Percentiles rank a stretch among this genome's conserved stretches.
Evolutionary conservation across 2,888 invertebrate genomes (phyloP).

Genomic region (Machimus atricapillus): DNA sequence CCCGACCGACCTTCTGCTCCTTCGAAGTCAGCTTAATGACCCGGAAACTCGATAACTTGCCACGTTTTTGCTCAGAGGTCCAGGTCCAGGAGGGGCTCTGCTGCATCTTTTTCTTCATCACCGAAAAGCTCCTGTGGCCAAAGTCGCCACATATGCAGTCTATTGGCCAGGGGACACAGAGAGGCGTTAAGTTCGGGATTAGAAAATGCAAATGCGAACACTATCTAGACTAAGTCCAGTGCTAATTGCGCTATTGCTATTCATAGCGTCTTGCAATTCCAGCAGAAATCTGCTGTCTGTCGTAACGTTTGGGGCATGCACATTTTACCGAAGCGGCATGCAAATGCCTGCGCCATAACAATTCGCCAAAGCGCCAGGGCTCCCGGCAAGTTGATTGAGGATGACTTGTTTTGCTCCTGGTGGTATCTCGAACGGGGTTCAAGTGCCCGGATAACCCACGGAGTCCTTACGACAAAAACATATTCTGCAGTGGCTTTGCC

Average conservation of each 20-base stretch:
- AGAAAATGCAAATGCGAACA: slow-evolving; percentile 19
- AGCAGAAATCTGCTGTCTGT: background rate
- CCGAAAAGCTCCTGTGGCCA: background rate
- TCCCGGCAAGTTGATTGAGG: background rate
- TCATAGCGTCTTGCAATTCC: slow-evolving; percentile 19
- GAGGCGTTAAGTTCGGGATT: background rate
- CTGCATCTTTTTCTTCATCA: slow-evolving; percentile 3
- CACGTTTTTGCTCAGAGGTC: background rate
- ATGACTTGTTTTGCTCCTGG: slow-evolving; percentile 14
- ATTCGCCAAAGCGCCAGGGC: background rate
- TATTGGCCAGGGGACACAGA: background rate
- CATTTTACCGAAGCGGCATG: background rate
- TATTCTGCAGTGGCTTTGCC: slow-evolving; percentile 19
- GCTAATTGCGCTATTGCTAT: slow-evolving; percentile 28
- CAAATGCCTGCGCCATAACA: slow-evolving; percentile 33
- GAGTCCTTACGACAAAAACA: slow-evolving; percentile 13
- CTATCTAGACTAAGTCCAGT: background rate
- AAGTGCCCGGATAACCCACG: background rate
- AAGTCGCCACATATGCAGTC: slow-evolving; percentile 6
- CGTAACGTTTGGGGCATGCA: background rate
- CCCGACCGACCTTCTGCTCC: background rate
- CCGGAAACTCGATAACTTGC: slow-evolving; percentile 23
- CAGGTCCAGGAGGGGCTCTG: background rate
- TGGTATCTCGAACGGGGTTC: background rate
- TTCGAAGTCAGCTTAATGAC: slow-evolving; percentile 2